Conservation (phyloP, 2,888 invertebrate species). For the Eupithecia inturbata region DNA sequence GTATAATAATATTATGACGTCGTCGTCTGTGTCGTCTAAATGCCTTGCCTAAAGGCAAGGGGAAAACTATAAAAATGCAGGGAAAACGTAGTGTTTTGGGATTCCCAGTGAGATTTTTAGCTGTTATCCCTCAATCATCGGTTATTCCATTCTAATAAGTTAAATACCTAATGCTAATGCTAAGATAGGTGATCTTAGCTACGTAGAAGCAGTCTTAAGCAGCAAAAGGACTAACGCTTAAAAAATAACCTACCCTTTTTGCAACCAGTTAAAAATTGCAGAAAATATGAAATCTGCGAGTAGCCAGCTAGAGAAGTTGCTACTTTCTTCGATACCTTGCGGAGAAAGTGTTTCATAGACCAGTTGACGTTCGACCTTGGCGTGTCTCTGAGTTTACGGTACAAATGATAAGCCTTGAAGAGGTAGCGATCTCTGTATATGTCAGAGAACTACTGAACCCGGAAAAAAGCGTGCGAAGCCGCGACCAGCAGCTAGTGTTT, state of each 20-base stretch:
- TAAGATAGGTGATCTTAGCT: too few species aligned
- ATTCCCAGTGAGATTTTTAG: not conserved
- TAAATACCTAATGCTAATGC: too few species aligned
- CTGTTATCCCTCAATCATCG: too few species aligned
- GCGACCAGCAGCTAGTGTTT: too few species aligned
- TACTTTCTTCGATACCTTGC: not conserved
- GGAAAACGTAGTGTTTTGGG: not conserved
- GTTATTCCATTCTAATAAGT: too few species aligned
- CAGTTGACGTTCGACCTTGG: not conserved
- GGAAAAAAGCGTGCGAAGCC: too few species aligned
- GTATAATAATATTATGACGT: too few species aligned
- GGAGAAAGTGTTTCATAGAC: constrained; percentile 6
- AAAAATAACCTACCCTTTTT: not conserved
- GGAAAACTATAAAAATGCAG: not conserved
- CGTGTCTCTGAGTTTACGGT: not conserved
- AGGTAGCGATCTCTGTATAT: not conserved
- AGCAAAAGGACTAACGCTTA: not conserved
- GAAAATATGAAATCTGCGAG: not conserved
- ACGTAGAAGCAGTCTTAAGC: not conserved
- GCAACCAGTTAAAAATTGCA: not conserved
- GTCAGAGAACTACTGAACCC: too few species aligned
- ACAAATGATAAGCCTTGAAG: not conserved
- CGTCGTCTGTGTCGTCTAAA: not conserved
- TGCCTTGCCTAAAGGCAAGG: not conserved
- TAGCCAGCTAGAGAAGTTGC: not conserved